phyloP scores from a whole-genome alignment of 2,888 invertebrate genomes.

The Sycophila texana region DNA sequence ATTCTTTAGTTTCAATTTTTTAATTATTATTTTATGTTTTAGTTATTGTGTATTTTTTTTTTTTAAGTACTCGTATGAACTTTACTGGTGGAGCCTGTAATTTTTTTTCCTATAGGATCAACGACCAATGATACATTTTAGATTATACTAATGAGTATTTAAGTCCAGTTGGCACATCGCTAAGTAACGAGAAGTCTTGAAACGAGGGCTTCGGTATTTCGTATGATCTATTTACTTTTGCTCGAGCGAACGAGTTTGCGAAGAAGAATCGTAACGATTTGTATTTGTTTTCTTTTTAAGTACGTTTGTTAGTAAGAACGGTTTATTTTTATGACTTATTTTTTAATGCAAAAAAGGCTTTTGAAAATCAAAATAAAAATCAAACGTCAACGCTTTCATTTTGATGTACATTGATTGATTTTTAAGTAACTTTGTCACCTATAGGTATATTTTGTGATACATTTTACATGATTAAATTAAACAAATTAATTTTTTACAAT shows the following conservation, averaged over 20 bases:
- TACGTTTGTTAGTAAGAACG: constrained; percentile 11
- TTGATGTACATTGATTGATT: constrained; percentile 35
- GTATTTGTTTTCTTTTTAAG: constrained; percentile 20
- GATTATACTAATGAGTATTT: constrained; percentile 32
- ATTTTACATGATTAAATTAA: constrained; percentile 35
- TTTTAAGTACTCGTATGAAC: constrained; percentile 29
- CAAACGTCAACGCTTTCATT: constrained; percentile 32
- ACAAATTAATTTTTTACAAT: constrained; percentile 3
- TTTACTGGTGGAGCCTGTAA: constrained; percentile 16
- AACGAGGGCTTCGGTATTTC: constrained; percentile 3
- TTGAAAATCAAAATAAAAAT: constrained; percentile 40
- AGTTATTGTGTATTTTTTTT: constrained; percentile 16
- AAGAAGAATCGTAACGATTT: constrained; percentile 25
- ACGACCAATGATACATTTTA: constrained; percentile 29
- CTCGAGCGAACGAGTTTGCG: constrained; percentile 4
- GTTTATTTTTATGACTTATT: constrained; percentile 9
- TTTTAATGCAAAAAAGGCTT: constrained; percentile 7
- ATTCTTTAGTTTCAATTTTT: constrained; percentile 24
- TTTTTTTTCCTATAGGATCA: constrained; percentile 25
- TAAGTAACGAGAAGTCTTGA: constrained; percentile 21
- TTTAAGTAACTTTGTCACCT: constrained; percentile 35
- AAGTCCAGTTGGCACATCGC: constrained; percentile 14
- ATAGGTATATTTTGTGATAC: constrained; percentile 33
- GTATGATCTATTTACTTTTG: constrained; percentile 15
- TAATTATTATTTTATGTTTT: constrained; percentile 4